A percentile compares a stretch with the other conserved stretches of the same genome.
phyloP scores from a whole-genome alignment of 30 jellyfish, hydroid and myxozoan species.

The Aurelia sp. region DNA sequence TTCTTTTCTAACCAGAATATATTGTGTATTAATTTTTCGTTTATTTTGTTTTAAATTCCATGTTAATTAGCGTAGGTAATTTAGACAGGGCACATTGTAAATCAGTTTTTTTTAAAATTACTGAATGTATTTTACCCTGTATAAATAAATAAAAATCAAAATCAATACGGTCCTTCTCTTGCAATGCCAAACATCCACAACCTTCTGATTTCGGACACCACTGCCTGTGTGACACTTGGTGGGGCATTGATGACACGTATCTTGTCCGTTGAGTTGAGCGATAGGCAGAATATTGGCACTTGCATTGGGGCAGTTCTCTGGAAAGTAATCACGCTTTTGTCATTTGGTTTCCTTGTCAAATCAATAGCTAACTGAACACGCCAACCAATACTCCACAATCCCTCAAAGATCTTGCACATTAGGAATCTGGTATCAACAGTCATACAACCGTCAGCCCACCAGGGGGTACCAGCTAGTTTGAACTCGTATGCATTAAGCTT shows the following conservation, averaged over 20 bases:
- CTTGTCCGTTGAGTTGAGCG: constrained; percentile 38
- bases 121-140: too few species aligned
- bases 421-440: constrained; percentile 27
- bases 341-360: constrained; percentile 36
- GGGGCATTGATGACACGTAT: constrained; percentile 71
- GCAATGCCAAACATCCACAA: constrained; percentile 45
- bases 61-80: too few species aligned
- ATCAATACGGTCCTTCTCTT: constrained; percentile 4
- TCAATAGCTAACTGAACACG: constrained; percentile 40
- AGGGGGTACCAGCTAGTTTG: constrained; percentile 61
- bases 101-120: too few species aligned
- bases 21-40: too few species aligned
- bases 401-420: constrained; percentile 41
- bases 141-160: too few species aligned
- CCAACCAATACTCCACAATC: constrained; percentile 52
- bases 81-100: too few species aligned
- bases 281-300: constrained; percentile 41
- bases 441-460: constrained; percentile 65
- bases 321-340: constrained; percentile 44
- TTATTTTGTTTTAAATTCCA: too few species aligned
- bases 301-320: constrained; percentile 36
- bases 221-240: constrained; percentile 12
- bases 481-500: constrained; percentile 39
- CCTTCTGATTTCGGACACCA: constrained; percentile 14
- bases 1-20: too few species aligned